Base-by-base conservation (phyloP, 2,888 invertebrate genomes). In the Caenorhabditis sp. region DNA sequence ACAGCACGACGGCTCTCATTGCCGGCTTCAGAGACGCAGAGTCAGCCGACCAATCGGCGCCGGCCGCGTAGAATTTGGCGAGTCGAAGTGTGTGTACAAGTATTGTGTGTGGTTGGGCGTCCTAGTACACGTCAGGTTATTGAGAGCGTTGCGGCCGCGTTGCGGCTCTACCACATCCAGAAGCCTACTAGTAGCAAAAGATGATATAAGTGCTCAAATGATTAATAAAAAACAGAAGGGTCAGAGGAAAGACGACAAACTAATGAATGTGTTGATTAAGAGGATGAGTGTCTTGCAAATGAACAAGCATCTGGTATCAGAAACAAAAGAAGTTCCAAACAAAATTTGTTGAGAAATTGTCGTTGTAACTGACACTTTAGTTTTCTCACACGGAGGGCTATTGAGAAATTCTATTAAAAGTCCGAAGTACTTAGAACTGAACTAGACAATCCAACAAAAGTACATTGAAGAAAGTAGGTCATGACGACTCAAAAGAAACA, bases 11-110 rank as follows among this genome's bases (percentile, higher is more conserved):
- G 76, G 77, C 68, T 67, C 64, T 28, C 40, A 35, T 20, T 37
- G 55, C 11, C 3, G 9, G 51, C 28, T 71, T 13, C 2, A 65
- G 81, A 71, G 71, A 81, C 65, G 70, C 50, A 71, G 71, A 70
- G 71, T 50, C 58, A 65, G 8, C 28, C 70, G 70, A 22, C 81
- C 81, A 81, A 81, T 81, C 76, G 81, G 22, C 13, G 67, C 1
- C 50, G 58, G 77, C 70, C 76, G 20, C 76, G 67, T 47, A n/a
- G 47, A 20, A 47, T 18, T 47, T n/a, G n/a, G 47, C 47, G 47
- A 20, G 8, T 68, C 24, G 35, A 32, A 37, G 50, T 58, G 50
- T 18, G 50, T 65, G 58, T 37, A 40, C 24, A 47, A 47, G 58
- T n/a, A 32, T 58, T 8, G 55, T 40, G 72, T 32, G 58, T 67